These are phyloP conservation scores for Eudemis profundana DNA, from an alignment of 2,888 invertebrate genomes.

Conservation along the genomic window DNA sequence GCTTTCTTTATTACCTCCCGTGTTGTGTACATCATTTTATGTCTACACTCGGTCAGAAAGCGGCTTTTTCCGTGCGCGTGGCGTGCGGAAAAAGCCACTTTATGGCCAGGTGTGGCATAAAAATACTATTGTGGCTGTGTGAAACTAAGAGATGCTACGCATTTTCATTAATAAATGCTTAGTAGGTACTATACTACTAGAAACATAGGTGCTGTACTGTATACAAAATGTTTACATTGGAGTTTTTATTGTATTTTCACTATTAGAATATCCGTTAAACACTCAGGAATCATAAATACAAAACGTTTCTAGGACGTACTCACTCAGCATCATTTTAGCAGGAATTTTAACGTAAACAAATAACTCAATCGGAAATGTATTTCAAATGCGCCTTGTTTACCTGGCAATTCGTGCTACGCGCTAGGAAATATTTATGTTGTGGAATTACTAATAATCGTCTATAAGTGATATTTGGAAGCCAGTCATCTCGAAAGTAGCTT, in stretches of 20 bases:
- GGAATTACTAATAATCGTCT: slow-evolving; percentile 11
- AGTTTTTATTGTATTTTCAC: not conserved
- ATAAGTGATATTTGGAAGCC: slow-evolving; percentile 3
- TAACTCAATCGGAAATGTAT: slow-evolving; percentile 41
- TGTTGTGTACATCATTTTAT: too few species aligned
- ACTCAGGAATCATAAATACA: slow-evolving; percentile 11
- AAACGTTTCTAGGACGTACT: slow-evolving; percentile 30
- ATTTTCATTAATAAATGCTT: too few species aligned
- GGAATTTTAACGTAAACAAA: slow-evolving; percentile 41
- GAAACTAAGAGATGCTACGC: too few species aligned
- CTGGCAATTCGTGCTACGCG: slow-evolving; percentile 36
- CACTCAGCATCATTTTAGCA: slow-evolving; percentile 26
- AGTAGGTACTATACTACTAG: too few species aligned
- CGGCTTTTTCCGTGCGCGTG: too few species aligned
- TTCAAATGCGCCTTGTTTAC: slow-evolving; percentile 42
- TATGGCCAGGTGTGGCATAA: too few species aligned
- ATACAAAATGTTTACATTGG: too few species aligned
- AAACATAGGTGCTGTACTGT: too few species aligned
- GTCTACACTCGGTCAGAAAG: too few species aligned
- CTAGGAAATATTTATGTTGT: slow-evolving; percentile 21
- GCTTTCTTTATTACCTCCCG: too few species aligned
- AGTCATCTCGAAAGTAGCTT: not conserved
- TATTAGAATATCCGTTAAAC: not conserved
- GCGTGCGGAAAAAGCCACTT: too few species aligned
- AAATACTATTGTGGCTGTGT: too few species aligned